Conservation (phyloP, 2,113 vertebrate species). For the Pithys albifrons region DNA sequence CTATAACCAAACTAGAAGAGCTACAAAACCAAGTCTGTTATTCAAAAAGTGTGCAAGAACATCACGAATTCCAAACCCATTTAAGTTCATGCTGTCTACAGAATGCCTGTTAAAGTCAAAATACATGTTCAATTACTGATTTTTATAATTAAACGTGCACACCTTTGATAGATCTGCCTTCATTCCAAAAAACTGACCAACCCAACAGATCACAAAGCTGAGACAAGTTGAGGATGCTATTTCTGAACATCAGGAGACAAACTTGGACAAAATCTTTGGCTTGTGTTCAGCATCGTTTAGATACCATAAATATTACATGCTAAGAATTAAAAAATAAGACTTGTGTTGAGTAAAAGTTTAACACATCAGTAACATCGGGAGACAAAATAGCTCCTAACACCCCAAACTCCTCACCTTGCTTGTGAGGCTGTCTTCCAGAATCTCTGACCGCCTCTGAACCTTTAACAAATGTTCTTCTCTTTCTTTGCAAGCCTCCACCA, state of each 20-base stretch:
- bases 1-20: neutral
- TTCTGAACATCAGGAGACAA: neutral
- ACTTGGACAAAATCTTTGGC: neutral
- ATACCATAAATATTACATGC: fast-evolving
- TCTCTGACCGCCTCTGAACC: neutral
- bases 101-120: neutral
- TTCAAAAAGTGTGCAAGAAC: neutral
- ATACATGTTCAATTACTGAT: neutral
- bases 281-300: fast-evolving
- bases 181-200: neutral
- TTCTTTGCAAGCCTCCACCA: slow-evolving; percentile 19
- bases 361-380: neutral
- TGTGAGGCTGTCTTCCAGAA: neutral
- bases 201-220: neutral
- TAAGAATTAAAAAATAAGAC: neutral
- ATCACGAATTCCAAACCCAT: neutral
- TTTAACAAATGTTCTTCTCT: neutral
- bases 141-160: neutral
- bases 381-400: neutral
- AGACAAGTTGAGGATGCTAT: neutral
- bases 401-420: neutral
- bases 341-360: neutral
- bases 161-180: fast-evolving
- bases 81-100: neutral
- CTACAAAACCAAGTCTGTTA: neutral